These are phyloP conservation scores for Miniopterus natalensis DNA, from an alignment of 2,113 vertebrate species.

Conservation along the genomic window DNA sequence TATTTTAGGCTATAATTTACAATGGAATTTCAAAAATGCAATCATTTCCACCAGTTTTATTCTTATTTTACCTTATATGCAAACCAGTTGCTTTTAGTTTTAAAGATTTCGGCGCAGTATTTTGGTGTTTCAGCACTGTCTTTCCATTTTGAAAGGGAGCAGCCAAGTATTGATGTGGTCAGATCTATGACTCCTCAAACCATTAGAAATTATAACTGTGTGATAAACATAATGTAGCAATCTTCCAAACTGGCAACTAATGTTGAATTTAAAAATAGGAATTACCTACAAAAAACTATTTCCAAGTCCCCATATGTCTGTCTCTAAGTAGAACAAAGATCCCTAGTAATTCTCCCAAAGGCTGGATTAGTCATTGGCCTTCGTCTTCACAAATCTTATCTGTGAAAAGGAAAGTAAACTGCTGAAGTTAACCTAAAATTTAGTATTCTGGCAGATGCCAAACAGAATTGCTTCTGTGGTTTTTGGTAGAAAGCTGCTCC, in stretches of 20 bases:
- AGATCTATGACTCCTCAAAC: conserved; percentile 43
- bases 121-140: not conserved
- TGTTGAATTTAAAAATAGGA: conserved; percentile 33
- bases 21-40: conserved; percentile 51
- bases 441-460: not conserved
- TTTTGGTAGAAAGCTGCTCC: conserved; percentile 13
- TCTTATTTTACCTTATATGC: not conserved
- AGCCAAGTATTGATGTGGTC: conserved; percentile 49
- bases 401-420: not conserved
- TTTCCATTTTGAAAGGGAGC: conserved; percentile 62
- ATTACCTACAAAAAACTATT: not conserved
- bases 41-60: not conserved
- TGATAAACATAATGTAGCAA: conserved; percentile 27
- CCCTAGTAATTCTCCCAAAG: not conserved
- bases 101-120: conserved; percentile 19
- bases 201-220: conserved; percentile 18
- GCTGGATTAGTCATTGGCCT: not conserved
- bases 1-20: conserved; percentile 23
- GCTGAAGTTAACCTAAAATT: conserved; percentile 12
- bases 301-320: not conserved
- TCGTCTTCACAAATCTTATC: conserved; percentile 5
- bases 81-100: conserved; percentile 40
- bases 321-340: not conserved
- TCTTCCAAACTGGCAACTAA: conserved; percentile 48
- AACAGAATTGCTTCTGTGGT: not conserved